Evolutionary conservation across 2,113 vertebrate species (phyloP).

Genomic region (Elephas maximus): DNA sequence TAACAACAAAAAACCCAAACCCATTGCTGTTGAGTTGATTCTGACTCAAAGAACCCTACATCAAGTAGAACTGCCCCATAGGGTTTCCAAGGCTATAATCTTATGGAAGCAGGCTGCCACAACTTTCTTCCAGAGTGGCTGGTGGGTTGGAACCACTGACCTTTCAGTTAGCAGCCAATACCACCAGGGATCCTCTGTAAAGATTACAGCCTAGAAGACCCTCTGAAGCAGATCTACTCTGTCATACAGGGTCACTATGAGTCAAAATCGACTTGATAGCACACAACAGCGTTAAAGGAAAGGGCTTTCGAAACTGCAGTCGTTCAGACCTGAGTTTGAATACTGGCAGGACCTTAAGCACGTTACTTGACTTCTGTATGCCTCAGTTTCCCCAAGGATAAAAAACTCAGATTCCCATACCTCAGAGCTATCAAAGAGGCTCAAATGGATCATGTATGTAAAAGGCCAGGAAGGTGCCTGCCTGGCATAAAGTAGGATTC

Average conservation of each 20-base stretch:
- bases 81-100: neutral
- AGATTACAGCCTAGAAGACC: neutral
- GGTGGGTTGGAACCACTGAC: neutral
- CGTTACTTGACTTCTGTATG: neutral
- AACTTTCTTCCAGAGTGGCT: neutral
- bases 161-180: neutral
- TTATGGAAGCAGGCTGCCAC: neutral
- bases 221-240: neutral
- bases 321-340: neutral
- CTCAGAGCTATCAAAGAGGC: neutral
- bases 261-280: neutral
- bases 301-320: neutral
- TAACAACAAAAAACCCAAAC: too few species aligned
- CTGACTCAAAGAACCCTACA: too few species aligned
- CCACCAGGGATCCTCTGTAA: neutral
- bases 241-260: neutral
- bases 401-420: neutral
- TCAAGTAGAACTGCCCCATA: too few species aligned
- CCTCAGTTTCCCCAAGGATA: neutral
- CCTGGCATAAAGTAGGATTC: neutral
- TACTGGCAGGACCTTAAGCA: neutral
- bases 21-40: too few species aligned
- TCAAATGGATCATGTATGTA: neutral
- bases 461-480: neutral
- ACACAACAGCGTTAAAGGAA: neutral